A percentile compares a stretch with the other conserved stretches of the same genome.
Evolutionary conservation across 2,113 vertebrate genomes (phyloP).

Genomic region (Cairina moschata): DNA sequence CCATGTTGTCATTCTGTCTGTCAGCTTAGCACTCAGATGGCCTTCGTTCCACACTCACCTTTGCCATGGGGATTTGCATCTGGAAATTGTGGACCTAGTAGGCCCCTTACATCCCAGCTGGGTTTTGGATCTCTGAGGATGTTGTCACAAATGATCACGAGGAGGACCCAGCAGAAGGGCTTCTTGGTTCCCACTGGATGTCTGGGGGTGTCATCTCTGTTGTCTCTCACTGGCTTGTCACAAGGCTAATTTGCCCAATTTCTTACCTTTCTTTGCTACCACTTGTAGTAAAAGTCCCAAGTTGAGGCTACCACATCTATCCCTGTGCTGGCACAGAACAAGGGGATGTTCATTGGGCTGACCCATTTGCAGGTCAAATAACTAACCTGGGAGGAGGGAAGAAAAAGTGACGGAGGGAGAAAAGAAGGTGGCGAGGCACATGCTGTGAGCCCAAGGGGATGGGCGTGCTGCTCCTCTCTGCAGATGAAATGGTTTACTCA

Average conservation of each 20-base stretch:
- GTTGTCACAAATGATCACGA: not conserved
- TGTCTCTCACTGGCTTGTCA: not conserved
- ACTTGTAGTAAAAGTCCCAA: not conserved
- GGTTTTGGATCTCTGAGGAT: not conserved
- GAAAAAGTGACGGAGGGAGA: not conserved
- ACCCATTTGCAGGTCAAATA: not conserved
- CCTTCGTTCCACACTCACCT: not conserved
- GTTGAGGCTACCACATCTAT: not conserved
- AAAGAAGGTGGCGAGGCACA: fast-evolving
- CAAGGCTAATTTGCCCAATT: not conserved
- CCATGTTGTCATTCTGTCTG: not conserved
- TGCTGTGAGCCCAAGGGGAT: not conserved
- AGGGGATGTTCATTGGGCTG: fast-evolving
- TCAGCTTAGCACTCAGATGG: not conserved
- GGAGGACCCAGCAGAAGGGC: not conserved
- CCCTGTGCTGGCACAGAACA: not conserved
- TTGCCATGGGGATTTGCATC: fast-evolving
- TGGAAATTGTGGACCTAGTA: not conserved
- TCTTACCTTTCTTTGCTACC: not conserved
- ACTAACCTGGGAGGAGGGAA: not conserved
- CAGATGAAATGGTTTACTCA: not conserved
- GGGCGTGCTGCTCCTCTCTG: fast-evolving
- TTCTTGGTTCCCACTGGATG: not conserved
- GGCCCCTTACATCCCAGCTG: fast-evolving
- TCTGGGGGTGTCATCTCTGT: fast-evolving